Percentiles rank a stretch among this genome's conserved stretches.
phyloP scores from a whole-genome alignment of 2,113 vertebrate genomes.

The Rallus limicola region DNA sequence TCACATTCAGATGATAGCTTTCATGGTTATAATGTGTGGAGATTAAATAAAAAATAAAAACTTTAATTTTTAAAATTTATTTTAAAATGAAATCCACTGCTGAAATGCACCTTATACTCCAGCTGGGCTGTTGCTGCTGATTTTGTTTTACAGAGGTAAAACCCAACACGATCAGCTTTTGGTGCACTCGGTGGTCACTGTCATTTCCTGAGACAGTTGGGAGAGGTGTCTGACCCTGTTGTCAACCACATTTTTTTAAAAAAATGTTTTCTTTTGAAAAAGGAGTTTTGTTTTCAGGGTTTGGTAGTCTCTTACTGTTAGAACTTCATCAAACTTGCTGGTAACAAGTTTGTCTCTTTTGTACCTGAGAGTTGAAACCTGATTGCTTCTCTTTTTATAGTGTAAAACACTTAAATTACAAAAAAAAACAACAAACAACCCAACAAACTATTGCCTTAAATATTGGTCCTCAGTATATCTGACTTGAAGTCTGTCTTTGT shows the following conservation, averaged over 20 bases:
- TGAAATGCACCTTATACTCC: neutral
- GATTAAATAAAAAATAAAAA: neutral
- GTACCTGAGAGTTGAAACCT: neutral
- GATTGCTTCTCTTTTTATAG: neutral
- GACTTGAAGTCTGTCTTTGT: neutral
- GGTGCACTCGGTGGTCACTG: neutral
- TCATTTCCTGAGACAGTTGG: neutral
- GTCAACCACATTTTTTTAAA: neutral
- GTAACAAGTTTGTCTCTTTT: neutral
- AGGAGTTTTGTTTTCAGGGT: neutral
- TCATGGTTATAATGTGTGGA: neutral
- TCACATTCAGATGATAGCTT: neutral
- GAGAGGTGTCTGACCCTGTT: neutral
- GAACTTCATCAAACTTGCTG: neutral
- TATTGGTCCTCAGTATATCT: neutral
- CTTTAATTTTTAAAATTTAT: neutral
- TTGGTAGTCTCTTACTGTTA: neutral
- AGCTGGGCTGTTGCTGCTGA: neutral
- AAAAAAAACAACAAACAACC: neutral
- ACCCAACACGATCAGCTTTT: neutral
- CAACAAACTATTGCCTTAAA: neutral
- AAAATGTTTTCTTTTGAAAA: neutral
- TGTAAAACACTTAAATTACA: neutral
- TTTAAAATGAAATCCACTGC: neutral
- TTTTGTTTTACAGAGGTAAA: neutral